Base-by-base conservation (phyloP, 2,797 vertebrate species). In the Meriones psammophilus region DNA sequence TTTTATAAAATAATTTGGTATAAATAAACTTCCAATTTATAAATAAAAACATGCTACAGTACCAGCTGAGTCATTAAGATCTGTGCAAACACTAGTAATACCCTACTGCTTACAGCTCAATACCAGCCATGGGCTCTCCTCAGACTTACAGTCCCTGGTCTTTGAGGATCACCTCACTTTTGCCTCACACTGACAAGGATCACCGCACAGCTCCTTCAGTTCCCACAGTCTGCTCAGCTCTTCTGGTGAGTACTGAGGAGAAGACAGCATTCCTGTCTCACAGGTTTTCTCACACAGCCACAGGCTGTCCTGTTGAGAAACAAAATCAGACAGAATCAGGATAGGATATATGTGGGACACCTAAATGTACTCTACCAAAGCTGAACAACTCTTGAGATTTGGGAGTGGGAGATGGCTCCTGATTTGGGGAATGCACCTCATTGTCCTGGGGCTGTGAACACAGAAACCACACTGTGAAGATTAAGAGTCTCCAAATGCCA, bases 261-360 rank as follows among this genome's bases (percentile, higher is more conserved):
- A 99, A 15, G 99, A 99, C 96, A 99, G 98, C 99, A 99, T 99
- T 81, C 99, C 99, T 28, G 99, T 95, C 96, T 99, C 99, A 33
- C 99, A 99, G 0, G 99, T 99, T 97, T 99, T 99, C 98, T 99
- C 99, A 96, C 99, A 99, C 90, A 99, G 97, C 99, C 99, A 99
- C 88, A 99, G 98, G 18, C 99, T 94, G 73, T 99, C 99, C 99
- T 99, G 98, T 83, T 36, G 91, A 17, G 18, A 85, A 56, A 79
- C 50, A 95, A 42, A n/a, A 39, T 3, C 93, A 22, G 76, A 76
- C 36, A 36, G 50, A 87, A 12, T 28, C 12, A 13, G 28, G 17
- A 50, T 46, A 9, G n/a, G 18, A 18, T 3, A 28, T 18, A 28
- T 14, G 3, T 4, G 5, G 58, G 42, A 8, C 24, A 17, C n/a